Evolutionary conservation across 1,140 invertebrate species (phyloP), one percentile per base, ranked within the genome.

Genomic region (Zaprionus capensis): DNA sequence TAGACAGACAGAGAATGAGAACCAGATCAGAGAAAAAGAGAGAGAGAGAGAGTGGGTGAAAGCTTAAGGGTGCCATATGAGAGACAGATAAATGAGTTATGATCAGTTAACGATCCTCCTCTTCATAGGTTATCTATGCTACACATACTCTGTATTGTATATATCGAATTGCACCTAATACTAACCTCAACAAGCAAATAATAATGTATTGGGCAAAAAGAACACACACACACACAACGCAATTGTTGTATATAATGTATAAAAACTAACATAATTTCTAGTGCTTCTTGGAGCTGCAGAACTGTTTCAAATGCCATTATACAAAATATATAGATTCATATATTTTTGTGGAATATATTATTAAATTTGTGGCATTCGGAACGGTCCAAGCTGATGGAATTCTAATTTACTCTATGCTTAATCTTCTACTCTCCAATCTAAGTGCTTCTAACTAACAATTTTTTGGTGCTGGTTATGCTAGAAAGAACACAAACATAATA

Each of bases 361-460:
- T 49, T 58, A n/a, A 31, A 11, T 44, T 75, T 59, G 44, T 26
- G 51, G 41, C 63, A 44, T 51, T 51, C 20, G 46, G 0, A 51
- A 24, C 46, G 24, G 46, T 46, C 7, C 6, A 22, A 51, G 46
- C 46, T 24, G 34, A 38, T 51, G 41, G n/a, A 46, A 46, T 65
- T 62, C 26, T 49, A 36, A 61, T 41, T 55, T 17, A 66, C 41
- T 53, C 41, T 80, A 66, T 58, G 49, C 63, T 46, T 55, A 49
- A 20, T 61, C 57, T 79, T 59, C 53, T 81, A 59, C 59, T 81
- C 64, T 81, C 63, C 74, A 81, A 87, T 84, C 74, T 71, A 84
- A 83, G 81, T 74, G 84, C 84, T 87, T 88, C 84, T 87, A 88
- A 87, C 71, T 67, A 83, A 72, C 24, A 74, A 75, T 67, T 72